Base-by-base conservation (phyloP, 2,113 vertebrate genomes). In the Triplophysa dalaica region DNA sequence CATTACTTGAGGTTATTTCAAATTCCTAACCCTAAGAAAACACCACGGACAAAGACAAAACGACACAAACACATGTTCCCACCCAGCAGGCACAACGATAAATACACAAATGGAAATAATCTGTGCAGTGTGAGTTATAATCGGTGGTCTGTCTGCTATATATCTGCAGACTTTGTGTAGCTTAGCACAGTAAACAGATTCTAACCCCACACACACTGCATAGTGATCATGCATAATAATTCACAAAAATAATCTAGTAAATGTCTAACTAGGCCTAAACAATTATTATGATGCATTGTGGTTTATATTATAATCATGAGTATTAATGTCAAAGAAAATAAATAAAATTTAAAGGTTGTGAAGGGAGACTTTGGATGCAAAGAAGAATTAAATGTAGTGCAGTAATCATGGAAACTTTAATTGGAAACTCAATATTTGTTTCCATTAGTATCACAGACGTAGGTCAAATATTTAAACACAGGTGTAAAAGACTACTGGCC, bases 181-280 rank as follows among this genome's bases (percentile, higher is more conserved):
- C 33, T 33, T 56, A n/a, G 52, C 29, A 62, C 21, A 74, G 38
- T 74, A 60, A 74, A 38, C 56, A 74, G 13, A 62, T 62, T 21
- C 8, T 60, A 2, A 41, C 29, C 21, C 29, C 21, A 10, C 70
- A 43, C 38, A 74, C 5, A 22, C 19, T 58, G 70, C 45, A 61
- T 21, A 61, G 56, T 61, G 60, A 45, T 29, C 70, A 56, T 16
- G 38, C 1, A 21, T 60, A 73, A 73, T 62, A 7, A 45, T 62
- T 43, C 1, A 33, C 72, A 45, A 62, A 74, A 56, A 62, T 3
- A 12, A 12, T 11, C 56, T 45, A 38, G 43, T 70, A 33, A 54
- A 70, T 17, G 41, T 73, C 52, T 60, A 29, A 29, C 52, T 17
- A 48, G 45, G 3, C 9, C 45, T 48, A 12, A 11, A 13, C 45